Evolutionary conservation across 2,113 vertebrate genomes (phyloP).

Genomic region (Hipposideros armiger): DNA sequence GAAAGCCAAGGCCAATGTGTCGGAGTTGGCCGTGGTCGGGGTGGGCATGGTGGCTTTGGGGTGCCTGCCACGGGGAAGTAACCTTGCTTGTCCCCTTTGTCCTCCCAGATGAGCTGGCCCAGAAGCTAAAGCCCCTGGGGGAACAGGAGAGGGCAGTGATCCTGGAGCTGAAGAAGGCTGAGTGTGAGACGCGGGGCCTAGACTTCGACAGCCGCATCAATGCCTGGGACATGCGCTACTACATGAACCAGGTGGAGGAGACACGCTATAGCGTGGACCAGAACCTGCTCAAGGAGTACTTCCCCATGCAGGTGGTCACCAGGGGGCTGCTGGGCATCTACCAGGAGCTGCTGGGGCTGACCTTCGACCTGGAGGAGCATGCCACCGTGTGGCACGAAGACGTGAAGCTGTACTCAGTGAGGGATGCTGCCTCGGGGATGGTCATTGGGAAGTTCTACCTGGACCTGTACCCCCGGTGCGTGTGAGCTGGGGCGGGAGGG

Average conservation of each 20-base stretch:
- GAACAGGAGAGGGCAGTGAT: slow-evolving; percentile 93
- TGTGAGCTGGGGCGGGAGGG: fast-evolving
- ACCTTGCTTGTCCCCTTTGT: neutral
- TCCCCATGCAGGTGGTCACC: slow-evolving; percentile 98
- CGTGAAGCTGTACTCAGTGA: slow-evolving; percentile 93
- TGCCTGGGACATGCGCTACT: slow-evolving; percentile 98
- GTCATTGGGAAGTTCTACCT: slow-evolving; percentile 96
- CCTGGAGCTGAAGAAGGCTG: slow-evolving; percentile 94
- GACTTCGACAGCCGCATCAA: slow-evolving; percentile 90
- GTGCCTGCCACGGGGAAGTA: fast-evolving
- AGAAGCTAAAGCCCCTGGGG: slow-evolving; percentile 94
- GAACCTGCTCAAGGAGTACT: slow-evolving; percentile 97
- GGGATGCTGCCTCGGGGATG: slow-evolving; percentile 87
- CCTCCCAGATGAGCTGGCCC: slow-evolving; percentile 92
- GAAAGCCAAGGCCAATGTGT: neutral
- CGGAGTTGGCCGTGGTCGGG: neutral
- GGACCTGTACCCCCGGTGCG: slow-evolving; percentile 96
- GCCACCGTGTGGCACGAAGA: slow-evolving; percentile 95
- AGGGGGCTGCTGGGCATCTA: slow-evolving; percentile 95
- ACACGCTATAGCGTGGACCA: slow-evolving; percentile 96
- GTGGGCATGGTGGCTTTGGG: neutral
- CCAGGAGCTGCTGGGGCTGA: slow-evolving; percentile 96
- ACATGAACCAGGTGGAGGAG: slow-evolving; percentile 99
- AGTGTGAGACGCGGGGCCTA: slow-evolving; percentile 91
- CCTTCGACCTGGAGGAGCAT: slow-evolving; percentile 91